These are phyloP conservation scores for Pachyrhynchus sulphureomaculatus DNA, from an alignment of 1,140 invertebrate species.

Conservation along the genomic window DNA sequence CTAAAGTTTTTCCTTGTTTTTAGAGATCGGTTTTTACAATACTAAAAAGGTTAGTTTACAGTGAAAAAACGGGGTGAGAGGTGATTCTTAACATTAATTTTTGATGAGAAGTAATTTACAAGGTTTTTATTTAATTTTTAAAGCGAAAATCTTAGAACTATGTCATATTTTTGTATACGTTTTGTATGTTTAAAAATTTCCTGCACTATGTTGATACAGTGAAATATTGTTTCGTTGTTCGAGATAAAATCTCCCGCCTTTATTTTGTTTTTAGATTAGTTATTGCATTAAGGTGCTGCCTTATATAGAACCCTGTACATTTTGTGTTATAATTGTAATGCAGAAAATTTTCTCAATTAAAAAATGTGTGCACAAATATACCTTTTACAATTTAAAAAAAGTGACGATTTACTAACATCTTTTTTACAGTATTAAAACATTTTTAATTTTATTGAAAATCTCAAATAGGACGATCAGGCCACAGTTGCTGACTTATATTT, in stretches of 20 bases:
- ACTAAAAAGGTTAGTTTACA: slow-evolving; percentile 4
- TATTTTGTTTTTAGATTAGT: too few relatives aligned
- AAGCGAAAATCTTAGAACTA: slow-evolving; percentile 24
- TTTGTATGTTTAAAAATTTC: slow-evolving; percentile 9
- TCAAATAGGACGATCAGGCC: neutral
- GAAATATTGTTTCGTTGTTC: slow-evolving; percentile 12
- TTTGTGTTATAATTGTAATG: neutral
- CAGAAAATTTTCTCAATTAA: neutral
- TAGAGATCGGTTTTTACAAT: slow-evolving; percentile 18
- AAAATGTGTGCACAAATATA: slow-evolving; percentile 6
- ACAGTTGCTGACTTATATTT: neutral
- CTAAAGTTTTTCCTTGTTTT: neutral
- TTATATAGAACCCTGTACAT: neutral
- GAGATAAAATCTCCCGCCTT: too few relatives aligned
- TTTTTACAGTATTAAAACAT: neutral
- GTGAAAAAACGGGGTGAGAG: slow-evolving; percentile 1
- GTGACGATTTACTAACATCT: neutral
- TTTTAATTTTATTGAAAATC: neutral
- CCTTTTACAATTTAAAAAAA: neutral
- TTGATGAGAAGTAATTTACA: slow-evolving; percentile 8
- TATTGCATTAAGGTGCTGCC: too few relatives aligned
- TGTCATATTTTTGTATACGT: slow-evolving; percentile 18
- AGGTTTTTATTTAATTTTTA: slow-evolving; percentile 12
- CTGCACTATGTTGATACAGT: neutral
- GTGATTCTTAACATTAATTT: slow-evolving; percentile 8